Evolutionary conservation across 2,113 vertebrate genomes (phyloP), one percentile per base, ranked within the genome.

Genomic region (Lasiurus cinereus): DNA sequence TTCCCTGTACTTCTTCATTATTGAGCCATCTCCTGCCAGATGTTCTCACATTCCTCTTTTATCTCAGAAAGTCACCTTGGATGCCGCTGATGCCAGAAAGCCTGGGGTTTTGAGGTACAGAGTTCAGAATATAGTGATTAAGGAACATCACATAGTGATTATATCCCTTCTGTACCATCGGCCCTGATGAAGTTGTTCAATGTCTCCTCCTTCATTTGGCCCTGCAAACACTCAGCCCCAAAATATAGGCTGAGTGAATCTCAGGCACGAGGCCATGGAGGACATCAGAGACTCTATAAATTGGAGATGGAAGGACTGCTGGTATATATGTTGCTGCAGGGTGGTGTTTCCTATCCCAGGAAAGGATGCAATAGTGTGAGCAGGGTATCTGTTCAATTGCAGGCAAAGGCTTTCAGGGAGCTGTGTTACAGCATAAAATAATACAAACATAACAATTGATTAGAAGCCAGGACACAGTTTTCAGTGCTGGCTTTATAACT

Each of bases 41-140:
- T 97, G 95, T 95, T 96, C 94, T 95, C 56, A 85, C 33, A 86
- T 70, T 96, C 64, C 86, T 97, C 83, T 94, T 88, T 92, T 83
- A 79, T 89, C 95, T n/a, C 59, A 59, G 92, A 96, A 96, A 95
- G 96, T 97, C 96, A 97, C 96, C 96, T 97, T 97, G 85, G 46
- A 66, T 91, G 39, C 74, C 86, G 85, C 54, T 86, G 83, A 79
- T 67, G 74, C 59, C 59, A 89, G 93, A 74, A 95, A 95, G 54
- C 84, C 72, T 76, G 31, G 36, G 43, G 74, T 79, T 96, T 93
- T 90, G 70, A 94, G 66, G 36, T 77, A 56, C 18, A 73, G n/a
- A 87, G 33, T 94, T 95, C 66, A 94, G 94, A 90, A 88, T 59
- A 62, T 3, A 56, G 80, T 80, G 90, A 93, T 96, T 88, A 94